Base-by-base conservation (phyloP, 2,888 invertebrate species). In the Caenorhabditis parvicauda region DNA sequence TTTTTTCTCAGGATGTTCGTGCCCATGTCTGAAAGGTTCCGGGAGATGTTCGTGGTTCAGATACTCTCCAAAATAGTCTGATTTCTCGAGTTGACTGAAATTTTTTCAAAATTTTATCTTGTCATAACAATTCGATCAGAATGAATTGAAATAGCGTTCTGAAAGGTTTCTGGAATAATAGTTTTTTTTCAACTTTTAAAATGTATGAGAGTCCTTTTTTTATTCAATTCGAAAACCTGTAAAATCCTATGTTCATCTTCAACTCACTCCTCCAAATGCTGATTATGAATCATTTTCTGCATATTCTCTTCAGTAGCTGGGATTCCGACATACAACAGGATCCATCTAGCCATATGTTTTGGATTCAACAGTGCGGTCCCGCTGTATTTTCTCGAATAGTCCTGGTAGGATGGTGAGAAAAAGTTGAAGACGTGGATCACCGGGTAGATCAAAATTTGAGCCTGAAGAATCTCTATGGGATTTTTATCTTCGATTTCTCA, bases 371-470 rank as follows among this genome's bases (percentile, higher is more conserved):
- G 55, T 4, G 66, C 69, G 0, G 67, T 67, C 17, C 64, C 68
- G 7, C 67, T 70, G 50, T 64, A 62, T 29, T 54, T 55, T 25
- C 58, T 57, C 67, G 74, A 73, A 56, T 79, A 76, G 37, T 72
- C 65, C 45, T 72, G 72, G 54, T 74, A 76, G 7, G 78, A 76
- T n/a, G 76, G 65, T 5, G 70, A 62, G 3, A 62, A 64, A 58
- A 83, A 81, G 64, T 82, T 80, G 48, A 82, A 63, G 41, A 81
- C 72, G 58, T 83, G 82, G n/a, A 81, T 72, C 3, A 81, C 79
- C 2, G 83, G 83, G 64, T 82, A 83, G 51, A 83, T 80, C 19
- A 83, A 72, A 22, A 83, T 67, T 67, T 83, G 82, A 51, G 79
- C 68, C 69, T 64, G 53, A 12, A 77, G 49, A 29, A 51, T 17